Percentiles rank a stretch among this genome's conserved stretches.
phyloP scores from a whole-genome alignment of 2,797 vertebrate species.

The Chelon auratus region DNA sequence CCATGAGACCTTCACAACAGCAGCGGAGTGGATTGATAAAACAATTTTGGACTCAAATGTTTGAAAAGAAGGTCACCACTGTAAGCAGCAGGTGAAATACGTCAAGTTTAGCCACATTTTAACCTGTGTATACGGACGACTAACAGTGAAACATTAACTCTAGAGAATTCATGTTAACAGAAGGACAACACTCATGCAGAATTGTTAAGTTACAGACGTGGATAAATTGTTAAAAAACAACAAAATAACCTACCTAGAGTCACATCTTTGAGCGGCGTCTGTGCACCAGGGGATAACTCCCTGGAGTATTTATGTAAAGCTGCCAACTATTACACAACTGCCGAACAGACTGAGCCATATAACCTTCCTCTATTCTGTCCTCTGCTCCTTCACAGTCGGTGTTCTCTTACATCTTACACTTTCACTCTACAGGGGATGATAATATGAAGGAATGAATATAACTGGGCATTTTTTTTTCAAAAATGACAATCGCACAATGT shows the following conservation, averaged over 20 bases:
- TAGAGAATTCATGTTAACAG: neutral
- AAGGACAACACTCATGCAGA: neutral
- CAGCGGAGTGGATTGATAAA: neutral
- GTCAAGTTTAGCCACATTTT: neutral
- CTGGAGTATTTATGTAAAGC: conserved; percentile 65
- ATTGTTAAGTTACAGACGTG: neutral
- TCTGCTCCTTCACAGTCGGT: conserved; percentile 36
- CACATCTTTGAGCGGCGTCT: conserved; percentile 67
- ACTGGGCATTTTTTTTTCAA: neutral
- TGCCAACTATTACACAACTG: conserved; percentile 76
- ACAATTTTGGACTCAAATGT: neutral
- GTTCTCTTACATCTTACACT: conserved; percentile 7
- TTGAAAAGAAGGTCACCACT: neutral
- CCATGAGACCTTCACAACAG: neutral
- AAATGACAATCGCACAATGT: neutral
- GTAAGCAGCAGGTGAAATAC: neutral
- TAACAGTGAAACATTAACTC: neutral
- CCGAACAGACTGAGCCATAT: conserved; percentile 33
- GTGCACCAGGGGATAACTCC: conserved; percentile 60
- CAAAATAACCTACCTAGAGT: conserved; percentile 66
- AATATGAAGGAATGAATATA: neutral
- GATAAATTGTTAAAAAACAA: conserved; percentile 5
- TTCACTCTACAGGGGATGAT: neutral
- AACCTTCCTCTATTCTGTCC: conserved; percentile 47
- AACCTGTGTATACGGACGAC: neutral